Evolutionary conservation across 2,113 vertebrate species (phyloP), one percentile per base, ranked within the genome.

Genomic region (Tupaia tana): DNA sequence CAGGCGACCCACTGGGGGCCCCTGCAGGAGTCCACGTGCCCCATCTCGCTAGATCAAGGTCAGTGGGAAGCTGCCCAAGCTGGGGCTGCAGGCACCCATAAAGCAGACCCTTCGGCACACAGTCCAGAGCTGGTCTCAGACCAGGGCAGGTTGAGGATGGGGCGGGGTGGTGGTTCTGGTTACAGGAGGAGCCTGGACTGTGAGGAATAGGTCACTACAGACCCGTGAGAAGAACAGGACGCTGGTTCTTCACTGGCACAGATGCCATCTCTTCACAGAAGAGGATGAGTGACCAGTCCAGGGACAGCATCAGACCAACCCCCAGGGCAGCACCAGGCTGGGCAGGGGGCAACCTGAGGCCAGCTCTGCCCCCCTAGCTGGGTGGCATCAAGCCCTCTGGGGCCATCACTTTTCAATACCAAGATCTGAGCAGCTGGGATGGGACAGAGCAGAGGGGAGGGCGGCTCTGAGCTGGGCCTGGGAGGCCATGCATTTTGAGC

Each of bases 1-100:
- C 9, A 22, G 7, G 61, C 2, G 7, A 31, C 8, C 16, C 1
- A 1, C 25, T 9, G n/a, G 6, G 3, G 29, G 9, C 3, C n/a
- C 63, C 63, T 6, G 11, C 6, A 78, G 61, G 43, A 43, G 43
- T 43, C 43, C 43, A 43, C 43, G 43, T 43, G 43, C 43, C 43
- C 43, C 43, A 43, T 43, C 43, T 43, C 43, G 5, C 43, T 43
- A 43, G 43, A 43, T 43, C 3, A 5, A 3, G 43, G 43, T 43
- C 43, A 43, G 43, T 43, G 43, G 43, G 43, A 43, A 5, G 43
- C 5, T 5, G 43, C 43, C 43, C 43, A 56, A 88, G 54, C 0
- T 1, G 73, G 19, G 69, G 9, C 61, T 7, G 27, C 43, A 56
- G 74, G 27, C 61, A 78, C 61, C 70, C 10, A 59, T 15, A 70